phyloP scores from a whole-genome alignment of 2,797 vertebrate species.

The Falco columbarius region DNA sequence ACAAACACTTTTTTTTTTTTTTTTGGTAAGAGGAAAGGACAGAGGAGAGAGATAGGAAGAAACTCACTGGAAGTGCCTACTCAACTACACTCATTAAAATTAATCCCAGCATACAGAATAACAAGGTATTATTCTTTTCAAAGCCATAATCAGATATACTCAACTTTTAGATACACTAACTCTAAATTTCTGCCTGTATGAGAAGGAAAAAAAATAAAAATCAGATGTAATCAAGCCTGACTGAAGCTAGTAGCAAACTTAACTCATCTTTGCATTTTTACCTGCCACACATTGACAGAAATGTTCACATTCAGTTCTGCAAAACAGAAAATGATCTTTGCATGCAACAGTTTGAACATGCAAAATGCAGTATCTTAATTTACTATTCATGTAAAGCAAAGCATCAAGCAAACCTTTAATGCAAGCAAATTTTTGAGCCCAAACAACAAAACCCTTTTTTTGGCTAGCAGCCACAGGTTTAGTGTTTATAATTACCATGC shows the following conservation, averaged over 20 bases:
- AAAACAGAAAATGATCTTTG: slow-evolving; percentile 35
- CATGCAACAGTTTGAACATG: slow-evolving; percentile 57
- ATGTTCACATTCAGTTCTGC: not conserved
- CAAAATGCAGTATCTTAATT: slow-evolving; percentile 24
- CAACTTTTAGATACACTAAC: not conserved
- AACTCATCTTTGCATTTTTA: not conserved
- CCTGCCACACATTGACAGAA: not conserved
- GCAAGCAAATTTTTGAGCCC: not conserved
- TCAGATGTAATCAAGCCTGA: not conserved
- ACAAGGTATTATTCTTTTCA: not conserved
- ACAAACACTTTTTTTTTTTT: not conserved
- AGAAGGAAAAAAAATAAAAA: not conserved
- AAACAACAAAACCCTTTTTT: not conserved
- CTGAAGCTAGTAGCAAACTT: not conserved
- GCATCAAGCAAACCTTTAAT: slow-evolving; percentile 1
- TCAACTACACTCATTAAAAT: slow-evolving; percentile 11
- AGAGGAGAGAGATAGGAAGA: slow-evolving; percentile 43
- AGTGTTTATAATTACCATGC: not conserved
- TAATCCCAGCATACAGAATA: not conserved
- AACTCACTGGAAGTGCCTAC: not conserved
- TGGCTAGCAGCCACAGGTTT: not conserved
- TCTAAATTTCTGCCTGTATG: not conserved
- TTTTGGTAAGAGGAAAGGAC: not conserved
- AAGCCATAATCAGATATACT: not conserved
- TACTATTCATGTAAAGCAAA: slow-evolving; percentile 34